Base-by-base conservation (phyloP, 2,797 vertebrate species). In the Nyctalus aviator region DNA sequence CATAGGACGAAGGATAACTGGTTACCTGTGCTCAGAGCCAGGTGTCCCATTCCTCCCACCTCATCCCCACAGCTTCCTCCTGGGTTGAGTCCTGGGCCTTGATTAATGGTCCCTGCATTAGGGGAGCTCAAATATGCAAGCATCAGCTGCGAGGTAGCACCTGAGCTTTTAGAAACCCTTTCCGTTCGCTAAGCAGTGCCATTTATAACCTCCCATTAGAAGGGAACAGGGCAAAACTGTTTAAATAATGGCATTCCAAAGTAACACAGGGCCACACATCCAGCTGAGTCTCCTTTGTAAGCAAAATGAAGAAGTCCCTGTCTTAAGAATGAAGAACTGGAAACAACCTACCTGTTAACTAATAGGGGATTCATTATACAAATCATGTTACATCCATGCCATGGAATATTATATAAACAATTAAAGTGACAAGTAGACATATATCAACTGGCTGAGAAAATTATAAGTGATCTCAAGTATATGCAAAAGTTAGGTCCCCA, bases 181-280 rank as follows among this genome's bases (percentile, higher is more conserved):
- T 76, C 77, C 0, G 0, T 91, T 96, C 57, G 50, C 69, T 96
- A 96, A 96, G 69, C 85, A 83, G 57, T 62, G 41, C 95, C 94
- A 96, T 95, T 97, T 95, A 94, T 94, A 95, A 96, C 68, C 41
- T 94, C 87, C 68, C 86, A 82, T 95, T 96, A 93, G 81, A 71
- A 46, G 25, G 48, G 44, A 85, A 32, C 14, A 50, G 25, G 55
- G 64, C 15, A 85, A 81, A 92, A 25, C 66, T 89, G 23, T 84
- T 88, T 93, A 86, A 95, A 64, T 79, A 95, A 64, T 79, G 57
- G 71, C 27, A 79, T 72, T 93, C 75, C 21, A 64, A 91, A 89
- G 44, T 44, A 83, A 91, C 23, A 48, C 12, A 66, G 46, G 27
- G 44, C 27, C 69, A 93, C 37, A 37, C 37, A 77, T 48, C 17